Conservation (phyloP, 2,888 invertebrate genomes). For the Agapostemon virescens region DNA sequence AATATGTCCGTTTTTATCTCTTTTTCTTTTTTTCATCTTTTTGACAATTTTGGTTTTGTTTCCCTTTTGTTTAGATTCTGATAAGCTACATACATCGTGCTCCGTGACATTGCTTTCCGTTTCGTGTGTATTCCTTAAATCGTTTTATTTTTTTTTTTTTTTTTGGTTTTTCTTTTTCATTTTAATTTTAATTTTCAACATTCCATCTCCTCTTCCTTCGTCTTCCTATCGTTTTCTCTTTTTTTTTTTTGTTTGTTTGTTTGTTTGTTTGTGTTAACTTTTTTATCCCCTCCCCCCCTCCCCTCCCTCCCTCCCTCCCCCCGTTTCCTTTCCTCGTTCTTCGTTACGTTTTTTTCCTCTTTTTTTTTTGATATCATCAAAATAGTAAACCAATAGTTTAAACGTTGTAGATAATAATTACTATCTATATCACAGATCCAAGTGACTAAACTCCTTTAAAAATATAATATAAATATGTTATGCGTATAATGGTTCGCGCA, state of each 20-base stretch:
- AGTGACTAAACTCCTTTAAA: conserved; percentile 81
- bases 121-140: neutral
- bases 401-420: conserved; percentile 80
- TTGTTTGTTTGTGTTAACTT: too few species aligned
- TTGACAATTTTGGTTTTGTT: neutral
- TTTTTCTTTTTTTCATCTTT: too few species aligned
- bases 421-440: conserved; percentile 81
- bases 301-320: neutral
- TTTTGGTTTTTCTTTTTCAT: neutral
- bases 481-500: conserved; percentile 71
- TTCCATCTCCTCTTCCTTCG: neutral
- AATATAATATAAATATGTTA: conserved; percentile 79
- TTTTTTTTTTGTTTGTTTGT: too few species aligned
- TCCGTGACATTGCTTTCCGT: conserved; percentile 73
- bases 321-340: neutral
- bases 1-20: conserved; percentile 64
- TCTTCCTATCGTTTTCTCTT: neutral
- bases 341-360: conserved; percentile 22
- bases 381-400: conserved; percentile 77
- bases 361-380: conserved; percentile 71
- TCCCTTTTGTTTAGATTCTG: conserved; percentile 57
- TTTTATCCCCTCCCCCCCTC: too few species aligned
- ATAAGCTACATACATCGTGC: conserved; percentile 74
- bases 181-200: neutral
- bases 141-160: too few species aligned